phyloP scores from a whole-genome alignment of 2,888 invertebrate species.

The Strigamia maritima region DNA sequence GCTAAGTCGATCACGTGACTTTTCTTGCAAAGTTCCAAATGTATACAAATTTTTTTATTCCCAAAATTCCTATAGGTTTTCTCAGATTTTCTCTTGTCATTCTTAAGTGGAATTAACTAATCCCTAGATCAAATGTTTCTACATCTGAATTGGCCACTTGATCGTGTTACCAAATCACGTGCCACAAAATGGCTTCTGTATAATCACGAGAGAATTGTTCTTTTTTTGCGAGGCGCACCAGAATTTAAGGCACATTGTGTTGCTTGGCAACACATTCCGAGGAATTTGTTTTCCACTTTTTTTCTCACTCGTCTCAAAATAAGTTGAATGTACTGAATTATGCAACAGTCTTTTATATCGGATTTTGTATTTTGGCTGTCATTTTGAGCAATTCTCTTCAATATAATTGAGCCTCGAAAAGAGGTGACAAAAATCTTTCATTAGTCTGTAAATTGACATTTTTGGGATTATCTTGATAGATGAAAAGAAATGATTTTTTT shows the following conservation, averaged over 20 bases:
- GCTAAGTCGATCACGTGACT: background rate
- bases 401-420: background rate
- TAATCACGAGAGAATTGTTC: background rate
- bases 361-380: background rate
- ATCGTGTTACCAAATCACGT: conserved; percentile 1
- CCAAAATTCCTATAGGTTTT: background rate
- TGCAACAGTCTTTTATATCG: background rate
- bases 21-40: background rate
- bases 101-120: background rate
- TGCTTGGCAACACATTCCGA: background rate
- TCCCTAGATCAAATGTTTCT: background rate
- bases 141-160: background rate
- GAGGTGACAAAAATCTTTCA: conserved; percentile 8
- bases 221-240: background rate
- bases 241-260: conserved; percentile 10
- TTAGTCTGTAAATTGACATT: conserved; percentile 10
- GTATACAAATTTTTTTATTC: too few relatives aligned
- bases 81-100: background rate
- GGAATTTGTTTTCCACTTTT: background rate
- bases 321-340: conserved; percentile 5
- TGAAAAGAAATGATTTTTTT: background rate
- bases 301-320: conserved; percentile 6
- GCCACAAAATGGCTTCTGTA: background rate
- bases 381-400: conserved; percentile 5
- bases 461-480: conserved; percentile 6